Evolutionary conservation across 2,888 invertebrate species (phyloP).

Genomic region (Acleris laterana): DNA sequence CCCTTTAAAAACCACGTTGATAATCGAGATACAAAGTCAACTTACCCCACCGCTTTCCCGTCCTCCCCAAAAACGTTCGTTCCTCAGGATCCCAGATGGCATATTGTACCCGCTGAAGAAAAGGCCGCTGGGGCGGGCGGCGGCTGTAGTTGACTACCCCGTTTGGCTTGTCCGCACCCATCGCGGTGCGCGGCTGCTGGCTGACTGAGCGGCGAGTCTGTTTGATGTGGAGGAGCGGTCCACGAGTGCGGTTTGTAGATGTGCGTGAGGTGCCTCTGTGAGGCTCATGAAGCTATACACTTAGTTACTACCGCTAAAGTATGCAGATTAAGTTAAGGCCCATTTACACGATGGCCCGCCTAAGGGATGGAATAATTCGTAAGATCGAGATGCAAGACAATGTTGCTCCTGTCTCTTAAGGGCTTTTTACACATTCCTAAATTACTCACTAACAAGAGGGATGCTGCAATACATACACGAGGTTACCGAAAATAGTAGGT

Average conservation of each 20-base stretch:
- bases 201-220: conserved; percentile 33
- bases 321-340: too few species aligned
- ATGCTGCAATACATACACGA: too few species aligned
- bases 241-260: conserved; percentile 29
- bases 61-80: conserved; percentile 86
- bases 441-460: too few species aligned
- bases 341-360: too few species aligned
- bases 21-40: conserved; percentile 5
- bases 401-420: too few species aligned
- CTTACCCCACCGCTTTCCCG: conserved; percentile 88
- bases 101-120: conserved; percentile 66
- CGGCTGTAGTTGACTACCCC: conserved; percentile 71
- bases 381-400: too few species aligned
- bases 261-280: conserved; percentile 28
- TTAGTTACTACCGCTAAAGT: too few species aligned
- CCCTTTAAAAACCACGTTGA: too few species aligned
- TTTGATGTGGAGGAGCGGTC: not conserved
- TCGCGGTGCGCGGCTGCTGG: conserved; percentile 48
- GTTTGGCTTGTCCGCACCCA: conserved; percentile 76
- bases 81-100: conserved; percentile 86
- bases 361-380: too few species aligned
- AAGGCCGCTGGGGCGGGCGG: conserved; percentile 69
- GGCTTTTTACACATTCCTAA: too few species aligned
- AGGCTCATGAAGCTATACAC: not conserved
- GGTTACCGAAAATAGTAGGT: too few species aligned